Evolutionary conservation across 2,797 vertebrate species (phyloP).

Genomic region (Emydoidea blandingii): DNA sequence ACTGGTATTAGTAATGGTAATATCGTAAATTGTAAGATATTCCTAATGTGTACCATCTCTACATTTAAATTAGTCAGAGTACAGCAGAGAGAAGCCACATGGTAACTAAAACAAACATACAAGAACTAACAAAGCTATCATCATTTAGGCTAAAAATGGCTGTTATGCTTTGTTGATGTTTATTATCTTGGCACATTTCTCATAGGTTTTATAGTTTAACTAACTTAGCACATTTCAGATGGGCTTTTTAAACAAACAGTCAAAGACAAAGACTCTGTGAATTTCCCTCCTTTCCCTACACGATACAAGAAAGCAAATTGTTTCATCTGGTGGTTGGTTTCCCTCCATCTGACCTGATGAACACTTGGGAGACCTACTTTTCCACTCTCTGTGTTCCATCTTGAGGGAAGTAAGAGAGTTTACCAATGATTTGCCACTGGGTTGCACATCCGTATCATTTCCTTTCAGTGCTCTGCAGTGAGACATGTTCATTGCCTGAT

Average conservation of each 20-base stretch:
- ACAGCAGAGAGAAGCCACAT: not conserved
- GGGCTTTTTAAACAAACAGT: not conserved
- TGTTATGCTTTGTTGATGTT: not conserved
- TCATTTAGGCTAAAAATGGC: not conserved
- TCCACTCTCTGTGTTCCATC: slow-evolving; percentile 42
- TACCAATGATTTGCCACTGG: not conserved
- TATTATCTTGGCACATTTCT: not conserved
- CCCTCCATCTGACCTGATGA: not conserved
- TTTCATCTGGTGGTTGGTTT: not conserved
- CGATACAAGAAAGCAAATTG: not conserved
- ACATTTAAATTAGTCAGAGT: slow-evolving; percentile 67
- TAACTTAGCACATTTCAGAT: not conserved
- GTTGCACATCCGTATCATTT: not conserved
- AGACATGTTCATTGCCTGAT: not conserved
- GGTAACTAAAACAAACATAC: not conserved
- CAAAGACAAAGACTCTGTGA: not conserved
- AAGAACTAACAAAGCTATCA: not conserved
- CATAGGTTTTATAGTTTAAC: slow-evolving; percentile 20
- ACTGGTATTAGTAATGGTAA: slow-evolving; percentile 67
- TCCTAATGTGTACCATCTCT: slow-evolving; percentile 14
- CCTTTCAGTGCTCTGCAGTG: not conserved
- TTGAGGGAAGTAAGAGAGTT: slow-evolving; percentile 36
- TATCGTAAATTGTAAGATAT: slow-evolving; percentile 74
- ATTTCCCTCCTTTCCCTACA: accelerated
- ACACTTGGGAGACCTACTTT: not conserved